phyloP scores from a whole-genome alignment of 2,888 invertebrate species.

The Poecilus cupreus region DNA sequence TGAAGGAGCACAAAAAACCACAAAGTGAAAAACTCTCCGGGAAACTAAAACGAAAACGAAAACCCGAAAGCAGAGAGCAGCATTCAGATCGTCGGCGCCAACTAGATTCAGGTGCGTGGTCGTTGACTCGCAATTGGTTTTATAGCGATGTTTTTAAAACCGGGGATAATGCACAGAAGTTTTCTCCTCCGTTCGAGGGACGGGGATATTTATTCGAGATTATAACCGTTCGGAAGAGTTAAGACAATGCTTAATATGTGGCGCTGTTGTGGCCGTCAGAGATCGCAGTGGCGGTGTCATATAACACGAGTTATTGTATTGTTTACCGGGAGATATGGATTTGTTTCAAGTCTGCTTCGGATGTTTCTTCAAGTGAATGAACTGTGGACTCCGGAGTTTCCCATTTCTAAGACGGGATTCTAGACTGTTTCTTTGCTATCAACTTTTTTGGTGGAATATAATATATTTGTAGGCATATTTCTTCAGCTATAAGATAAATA shows the following conservation, averaged over 20 bases:
- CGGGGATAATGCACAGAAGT: slow-evolving; percentile 18
- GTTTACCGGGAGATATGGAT: slow-evolving; percentile 14
- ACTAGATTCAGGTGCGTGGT: slow-evolving; percentile 40
- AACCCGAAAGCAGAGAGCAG: slow-evolving; percentile 1
- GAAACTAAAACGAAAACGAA: background rate
- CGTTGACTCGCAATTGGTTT: slow-evolving; percentile 50
- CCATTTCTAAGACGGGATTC: background rate
- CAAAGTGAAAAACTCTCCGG: background rate
- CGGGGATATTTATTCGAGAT: slow-evolving; percentile 28
- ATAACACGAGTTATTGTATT: slow-evolving; percentile 34
- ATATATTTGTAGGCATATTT: background rate
- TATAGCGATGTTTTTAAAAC: slow-evolving; percentile 40
- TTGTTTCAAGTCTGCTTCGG: too few species aligned
- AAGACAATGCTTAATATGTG: slow-evolving; percentile 46
- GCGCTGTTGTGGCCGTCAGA: slow-evolving; percentile 17
- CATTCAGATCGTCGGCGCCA: slow-evolving; percentile 22
- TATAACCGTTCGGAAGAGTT: slow-evolving; percentile 45
- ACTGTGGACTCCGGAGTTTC: background rate
- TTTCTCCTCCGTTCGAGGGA: background rate
- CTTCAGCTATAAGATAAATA: background rate
- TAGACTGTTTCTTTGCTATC: background rate
- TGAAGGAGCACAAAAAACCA: slow-evolving; percentile 21
- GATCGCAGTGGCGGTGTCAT: slow-evolving; percentile 20
- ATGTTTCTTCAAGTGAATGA: background rate
- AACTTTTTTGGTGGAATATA: background rate